Evolutionary conservation across 2,797 vertebrate species (phyloP).

Genomic region (Anableps anableps): DNA sequence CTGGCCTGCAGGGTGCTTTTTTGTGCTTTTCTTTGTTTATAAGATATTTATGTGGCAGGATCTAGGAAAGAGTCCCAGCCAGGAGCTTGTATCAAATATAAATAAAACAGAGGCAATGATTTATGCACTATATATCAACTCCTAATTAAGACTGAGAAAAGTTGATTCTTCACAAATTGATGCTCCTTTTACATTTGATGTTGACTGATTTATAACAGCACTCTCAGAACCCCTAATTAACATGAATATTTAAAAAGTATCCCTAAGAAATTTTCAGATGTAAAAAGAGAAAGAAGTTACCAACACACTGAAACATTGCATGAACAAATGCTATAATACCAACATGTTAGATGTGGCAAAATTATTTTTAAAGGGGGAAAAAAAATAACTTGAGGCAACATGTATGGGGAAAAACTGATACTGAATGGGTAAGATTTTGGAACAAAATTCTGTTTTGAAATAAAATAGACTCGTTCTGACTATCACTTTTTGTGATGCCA

Average conservation of each 20-base stretch:
- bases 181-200: neutral
- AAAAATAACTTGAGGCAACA: neutral
- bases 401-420: neutral
- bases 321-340: neutral
- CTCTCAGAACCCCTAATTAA: neutral
- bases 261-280: neutral
- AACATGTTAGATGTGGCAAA: neutral
- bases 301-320: neutral
- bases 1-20: constrained; percentile 6
- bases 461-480: neutral
- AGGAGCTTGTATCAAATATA: neutral
- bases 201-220: neutral
- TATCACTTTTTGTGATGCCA: neutral
- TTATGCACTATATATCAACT: too few species aligned
- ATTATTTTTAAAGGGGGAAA: neutral
- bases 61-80: neutral
- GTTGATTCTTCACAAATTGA: neutral
- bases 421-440: neutral
- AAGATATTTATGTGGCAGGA: constrained; percentile 4
- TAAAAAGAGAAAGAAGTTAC: neutral
- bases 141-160: neutral
- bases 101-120: neutral
- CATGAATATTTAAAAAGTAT: constrained; percentile 1
- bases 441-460: neutral
- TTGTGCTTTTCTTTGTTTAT: constrained; percentile 8